phyloP scores from a whole-genome alignment of 2,888 invertebrate species.

The Aplocera efformata region DNA sequence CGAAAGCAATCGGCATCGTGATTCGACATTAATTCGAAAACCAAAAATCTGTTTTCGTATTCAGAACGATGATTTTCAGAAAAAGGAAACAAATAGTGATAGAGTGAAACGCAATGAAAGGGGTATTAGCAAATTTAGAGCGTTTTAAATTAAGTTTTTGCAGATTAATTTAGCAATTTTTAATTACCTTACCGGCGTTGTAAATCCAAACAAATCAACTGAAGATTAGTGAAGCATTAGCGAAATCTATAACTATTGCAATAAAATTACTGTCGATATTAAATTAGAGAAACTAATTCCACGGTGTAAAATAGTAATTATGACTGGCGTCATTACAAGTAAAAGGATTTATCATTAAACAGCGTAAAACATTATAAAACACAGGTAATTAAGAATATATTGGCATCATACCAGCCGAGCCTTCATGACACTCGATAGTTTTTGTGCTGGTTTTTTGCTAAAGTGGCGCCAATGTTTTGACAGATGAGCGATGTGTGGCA shows the following conservation, averaged over 20 bases:
- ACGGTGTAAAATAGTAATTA: conserved; percentile 17
- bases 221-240: conserved; percentile 49
- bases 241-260: conserved; percentile 31
- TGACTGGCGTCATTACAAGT: conserved; percentile 9
- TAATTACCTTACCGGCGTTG: conserved; percentile 54
- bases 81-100: conserved; percentile 63
- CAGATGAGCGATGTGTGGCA: conserved; percentile 22
- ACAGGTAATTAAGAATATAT: conserved; percentile 8
- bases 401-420: conserved; percentile 11
- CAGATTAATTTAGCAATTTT: conserved; percentile 59
- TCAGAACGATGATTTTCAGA: conserved; percentile 59
- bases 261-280: conserved; percentile 30
- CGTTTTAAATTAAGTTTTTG: conserved; percentile 61
- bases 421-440: conserved; percentile 16
- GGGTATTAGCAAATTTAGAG: conserved; percentile 66
- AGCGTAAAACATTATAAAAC: conserved; percentile 1
- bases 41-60: conserved; percentile 57
- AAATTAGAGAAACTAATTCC: conserved; percentile 27
- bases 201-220: conserved; percentile 59
- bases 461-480: conserved; percentile 32
- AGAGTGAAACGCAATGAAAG: conserved; percentile 55
- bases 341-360: conserved; percentile 1
- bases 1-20: conserved; percentile 64
- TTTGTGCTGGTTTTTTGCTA: conserved; percentile 22
- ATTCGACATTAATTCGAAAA: conserved; percentile 60